phyloP scores from a whole-genome alignment of 2,888 invertebrate genomes.

The Gerris lacustris region DNA sequence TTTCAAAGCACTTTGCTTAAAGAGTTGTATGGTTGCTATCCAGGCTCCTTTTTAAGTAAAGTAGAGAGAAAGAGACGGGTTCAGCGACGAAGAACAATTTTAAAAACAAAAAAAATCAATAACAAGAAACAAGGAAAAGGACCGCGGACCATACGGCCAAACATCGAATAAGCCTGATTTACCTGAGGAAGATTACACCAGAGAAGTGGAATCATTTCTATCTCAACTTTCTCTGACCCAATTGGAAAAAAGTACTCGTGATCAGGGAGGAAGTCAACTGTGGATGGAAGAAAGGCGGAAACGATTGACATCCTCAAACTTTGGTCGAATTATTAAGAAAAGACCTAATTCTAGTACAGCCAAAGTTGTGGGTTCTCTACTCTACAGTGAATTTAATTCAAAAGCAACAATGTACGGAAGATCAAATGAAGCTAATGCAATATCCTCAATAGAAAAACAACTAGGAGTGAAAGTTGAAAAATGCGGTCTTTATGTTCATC shows the following conservation, averaged over 20 bases:
- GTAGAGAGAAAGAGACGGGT: neutral
- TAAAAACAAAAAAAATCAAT: no score
- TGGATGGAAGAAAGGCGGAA: slow-evolving; percentile 12
- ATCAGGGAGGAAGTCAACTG: slow-evolving; percentile 5
- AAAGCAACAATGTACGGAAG: slow-evolving; percentile 11
- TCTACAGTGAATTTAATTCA: neutral
- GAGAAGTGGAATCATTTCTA: slow-evolving; percentile 9
- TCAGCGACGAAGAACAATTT: no score
- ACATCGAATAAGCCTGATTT: slow-evolving; percentile 15
- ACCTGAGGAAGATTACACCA: neutral
- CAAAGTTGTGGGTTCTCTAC: slow-evolving; percentile 15
- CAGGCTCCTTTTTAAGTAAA: slow-evolving; percentile 11
- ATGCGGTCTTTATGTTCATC: slow-evolving; percentile 19
- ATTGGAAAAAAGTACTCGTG: neutral
- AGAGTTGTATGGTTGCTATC: slow-evolving; percentile 12
- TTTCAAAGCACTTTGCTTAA: slow-evolving; percentile 9
- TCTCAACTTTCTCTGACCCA: no score
- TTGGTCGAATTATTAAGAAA: slow-evolving; percentile 17
- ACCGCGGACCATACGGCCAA: slow-evolving; percentile 15
- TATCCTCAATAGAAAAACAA: slow-evolving; percentile 2
- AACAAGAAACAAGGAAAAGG: neutral
- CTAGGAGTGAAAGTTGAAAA: slow-evolving; percentile 7
- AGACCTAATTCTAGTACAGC: slow-evolving; percentile 12
- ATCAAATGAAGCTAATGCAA: slow-evolving; percentile 8
- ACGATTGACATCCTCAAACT: slow-evolving; percentile 17